These are phyloP conservation scores for Nasonia oneida DNA, from an alignment of 2,888 invertebrate species.

Conservation along the genomic window DNA sequence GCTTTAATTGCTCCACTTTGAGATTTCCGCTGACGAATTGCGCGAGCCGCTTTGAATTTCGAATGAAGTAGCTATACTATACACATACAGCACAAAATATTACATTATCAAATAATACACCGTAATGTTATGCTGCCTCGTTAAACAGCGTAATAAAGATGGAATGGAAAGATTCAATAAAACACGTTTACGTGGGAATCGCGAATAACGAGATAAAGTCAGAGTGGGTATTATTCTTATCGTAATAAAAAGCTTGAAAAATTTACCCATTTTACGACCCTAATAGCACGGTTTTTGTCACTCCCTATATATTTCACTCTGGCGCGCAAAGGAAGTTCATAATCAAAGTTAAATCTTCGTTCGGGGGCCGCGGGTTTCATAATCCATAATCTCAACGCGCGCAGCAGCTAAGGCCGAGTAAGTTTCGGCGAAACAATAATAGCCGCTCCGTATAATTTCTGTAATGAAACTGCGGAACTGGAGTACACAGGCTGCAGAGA, in stretches of 20 bases:
- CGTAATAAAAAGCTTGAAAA: background rate
- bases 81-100: background rate
- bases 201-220: background rate
- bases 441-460: conserved; percentile 18
- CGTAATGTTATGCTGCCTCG: background rate
- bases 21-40: background rate
- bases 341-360: conserved; percentile 5
- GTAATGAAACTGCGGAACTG: conserved; percentile 21
- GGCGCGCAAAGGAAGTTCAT: background rate
- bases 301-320: background rate
- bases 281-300: too few species aligned
- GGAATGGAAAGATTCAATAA: background rate
- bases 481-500: background rate
- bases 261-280: too few species aligned
- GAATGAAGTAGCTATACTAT: background rate
- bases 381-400: background rate
- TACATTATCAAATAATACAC: background rate
- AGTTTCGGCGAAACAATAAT: conserved; percentile 13
- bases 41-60: background rate
- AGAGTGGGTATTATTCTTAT: background rate
- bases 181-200: background rate
- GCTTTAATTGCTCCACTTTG: background rate
- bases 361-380: background rate
- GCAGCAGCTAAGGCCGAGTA: background rate
- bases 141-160: background rate